Conservation (phyloP, 2,113 vertebrate species). For the Monarcha castaneiventris region DNA sequence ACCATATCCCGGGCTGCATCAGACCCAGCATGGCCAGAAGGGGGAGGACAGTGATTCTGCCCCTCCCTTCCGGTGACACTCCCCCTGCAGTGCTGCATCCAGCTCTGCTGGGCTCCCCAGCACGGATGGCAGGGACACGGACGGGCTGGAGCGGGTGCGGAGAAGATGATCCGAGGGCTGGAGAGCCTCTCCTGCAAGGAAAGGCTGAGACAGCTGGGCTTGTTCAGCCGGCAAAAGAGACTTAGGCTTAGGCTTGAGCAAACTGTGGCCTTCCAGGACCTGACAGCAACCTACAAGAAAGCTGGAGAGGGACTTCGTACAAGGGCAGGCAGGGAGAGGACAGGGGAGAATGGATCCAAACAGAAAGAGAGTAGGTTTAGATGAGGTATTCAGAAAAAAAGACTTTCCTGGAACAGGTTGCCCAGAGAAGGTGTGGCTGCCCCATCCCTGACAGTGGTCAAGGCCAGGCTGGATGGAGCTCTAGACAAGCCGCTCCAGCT, state of each 20-base stretch:
- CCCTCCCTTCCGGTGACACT: rapidly evolving
- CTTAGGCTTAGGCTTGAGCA: not conserved
- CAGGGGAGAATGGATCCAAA: not conserved
- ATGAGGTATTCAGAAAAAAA: not conserved
- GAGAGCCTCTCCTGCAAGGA: not conserved
- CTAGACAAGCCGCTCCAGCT: not conserved
- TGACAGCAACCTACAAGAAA: not conserved
- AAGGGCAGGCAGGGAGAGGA: not conserved
- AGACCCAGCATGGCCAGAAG: not conserved
- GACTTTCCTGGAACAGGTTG: not conserved
- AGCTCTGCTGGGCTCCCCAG: not conserved
- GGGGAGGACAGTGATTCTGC: not conserved
- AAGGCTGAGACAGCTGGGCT: not conserved
- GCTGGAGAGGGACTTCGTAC: not conserved
- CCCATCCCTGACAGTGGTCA: not conserved
- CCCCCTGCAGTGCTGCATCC: not conserved
- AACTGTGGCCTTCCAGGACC: not conserved
- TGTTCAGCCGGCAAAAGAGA: not conserved
- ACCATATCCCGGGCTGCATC: not conserved
- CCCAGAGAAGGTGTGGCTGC: not conserved
- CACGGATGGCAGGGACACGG: not conserved
- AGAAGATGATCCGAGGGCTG: not conserved
- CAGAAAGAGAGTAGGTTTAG: not conserved
- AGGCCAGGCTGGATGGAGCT: not conserved
- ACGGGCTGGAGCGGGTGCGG: rapidly evolving